A percentile compares a stretch with the other conserved stretches of the same genome.
These are phyloP conservation scores for Helicoverpa armigera DNA, from an alignment of 1,140 invertebrate species.

Conservation along the genomic window DNA sequence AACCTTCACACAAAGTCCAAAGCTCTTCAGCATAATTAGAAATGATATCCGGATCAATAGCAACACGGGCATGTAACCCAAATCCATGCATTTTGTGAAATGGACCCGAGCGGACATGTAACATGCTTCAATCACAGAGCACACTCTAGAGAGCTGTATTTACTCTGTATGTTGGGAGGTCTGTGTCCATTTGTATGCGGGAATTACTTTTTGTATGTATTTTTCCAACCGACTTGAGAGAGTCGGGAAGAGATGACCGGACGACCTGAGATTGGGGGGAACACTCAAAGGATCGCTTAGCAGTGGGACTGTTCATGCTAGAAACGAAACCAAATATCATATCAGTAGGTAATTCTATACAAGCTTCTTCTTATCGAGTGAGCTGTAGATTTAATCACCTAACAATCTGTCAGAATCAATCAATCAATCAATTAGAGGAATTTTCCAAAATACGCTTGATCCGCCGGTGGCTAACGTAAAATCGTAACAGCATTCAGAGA, in stretches of 20 bases:
- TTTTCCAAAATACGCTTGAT: no score
- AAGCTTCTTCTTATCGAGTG: no score
- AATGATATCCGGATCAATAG: slow-evolving; percentile 21
- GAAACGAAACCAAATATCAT: no score
- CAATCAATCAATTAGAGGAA: no score
- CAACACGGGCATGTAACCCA: slow-evolving; percentile 63
- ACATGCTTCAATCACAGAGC: slow-evolving; percentile 83
- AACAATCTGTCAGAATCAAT: no score
- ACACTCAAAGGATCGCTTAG: no score
- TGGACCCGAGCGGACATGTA: slow-evolving; percentile 75
- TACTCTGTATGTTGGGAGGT: slow-evolving; percentile 61
- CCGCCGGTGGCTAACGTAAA: no score
- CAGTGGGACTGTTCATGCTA: no score
- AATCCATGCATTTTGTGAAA: slow-evolving; percentile 76
- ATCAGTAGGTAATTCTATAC: no score
- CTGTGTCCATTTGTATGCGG: slow-evolving; percentile 52
- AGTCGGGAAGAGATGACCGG: not conserved
- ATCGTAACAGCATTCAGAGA: no score
- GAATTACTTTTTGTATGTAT: not conserved
- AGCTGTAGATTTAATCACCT: no score
- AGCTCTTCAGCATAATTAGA: slow-evolving; percentile 19
- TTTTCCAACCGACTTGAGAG: not conserved
- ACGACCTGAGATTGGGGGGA: no score
- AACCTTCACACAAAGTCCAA: not conserved
- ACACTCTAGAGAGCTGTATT: slow-evolving; percentile 75